Evolutionary conservation across 2,797 vertebrate genomes (phyloP).

Genomic region (Chloroceryle inda): DNA sequence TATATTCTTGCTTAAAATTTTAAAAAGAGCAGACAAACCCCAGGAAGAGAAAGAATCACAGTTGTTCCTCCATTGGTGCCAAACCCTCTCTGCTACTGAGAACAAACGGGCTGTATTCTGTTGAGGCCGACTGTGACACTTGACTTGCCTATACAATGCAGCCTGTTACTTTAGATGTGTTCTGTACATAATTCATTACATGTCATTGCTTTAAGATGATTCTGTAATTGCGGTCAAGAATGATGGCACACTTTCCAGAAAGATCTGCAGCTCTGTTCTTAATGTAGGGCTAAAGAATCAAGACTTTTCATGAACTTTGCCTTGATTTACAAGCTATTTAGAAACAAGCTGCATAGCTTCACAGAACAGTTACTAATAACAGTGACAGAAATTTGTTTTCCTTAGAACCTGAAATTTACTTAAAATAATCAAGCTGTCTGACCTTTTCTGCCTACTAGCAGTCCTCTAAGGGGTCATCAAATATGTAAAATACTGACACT

Average conservation of each 20-base stretch:
- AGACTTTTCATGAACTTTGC: neutral
- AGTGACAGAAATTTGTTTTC: neutral
- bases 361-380: neutral
- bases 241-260: neutral
- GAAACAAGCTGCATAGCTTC: neutral
- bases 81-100: neutral
- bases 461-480: neutral
- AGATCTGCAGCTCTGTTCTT: neutral
- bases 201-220: neutral
- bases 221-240: neutral
- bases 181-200: neutral
- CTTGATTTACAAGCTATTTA: constrained; percentile 41
- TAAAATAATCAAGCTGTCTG: neutral
- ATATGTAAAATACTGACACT: neutral
- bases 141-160: neutral
- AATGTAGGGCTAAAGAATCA: neutral
- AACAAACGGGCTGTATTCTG: neutral
- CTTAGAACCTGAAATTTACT: neutral
- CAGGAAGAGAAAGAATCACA: neutral
- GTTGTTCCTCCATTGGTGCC: neutral
- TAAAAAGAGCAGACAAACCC: neutral
- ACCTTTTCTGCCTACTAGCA: neutral
- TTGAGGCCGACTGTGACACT: neutral
- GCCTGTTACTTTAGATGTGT: neutral
- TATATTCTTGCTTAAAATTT: neutral